Evolutionary conservation across 2,888 invertebrate genomes (phyloP).

Genomic region (Epirrita christyi): DNA sequence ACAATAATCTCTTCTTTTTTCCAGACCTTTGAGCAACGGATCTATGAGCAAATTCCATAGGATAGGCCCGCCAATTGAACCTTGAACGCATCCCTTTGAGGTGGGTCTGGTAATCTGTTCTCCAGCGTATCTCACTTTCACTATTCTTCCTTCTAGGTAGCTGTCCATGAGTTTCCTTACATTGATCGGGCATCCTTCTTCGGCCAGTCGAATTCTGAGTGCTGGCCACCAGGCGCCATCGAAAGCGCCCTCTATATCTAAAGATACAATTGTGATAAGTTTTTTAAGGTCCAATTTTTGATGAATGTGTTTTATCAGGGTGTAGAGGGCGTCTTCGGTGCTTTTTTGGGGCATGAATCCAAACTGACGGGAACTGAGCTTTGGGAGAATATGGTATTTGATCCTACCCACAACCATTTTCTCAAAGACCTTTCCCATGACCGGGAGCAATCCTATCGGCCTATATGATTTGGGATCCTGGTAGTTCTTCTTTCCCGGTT

Average conservation of each 20-base stretch:
- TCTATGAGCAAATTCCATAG: not conserved
- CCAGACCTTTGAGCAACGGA: not conserved
- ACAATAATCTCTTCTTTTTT: not conserved
- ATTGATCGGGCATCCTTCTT: not conserved
- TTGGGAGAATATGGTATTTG: no score
- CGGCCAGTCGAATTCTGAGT: not conserved
- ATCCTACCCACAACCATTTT: no score
- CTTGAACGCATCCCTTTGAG: not conserved
- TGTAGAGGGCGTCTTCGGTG: no score
- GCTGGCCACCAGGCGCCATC: no score
- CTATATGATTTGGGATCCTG: no score
- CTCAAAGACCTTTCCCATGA: not conserved
- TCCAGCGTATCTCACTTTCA: not conserved
- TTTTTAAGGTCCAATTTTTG: no score
- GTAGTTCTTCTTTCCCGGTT: no score
- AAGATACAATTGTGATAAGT: not conserved
- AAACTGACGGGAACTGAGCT: no score
- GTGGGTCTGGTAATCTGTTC: not conserved
- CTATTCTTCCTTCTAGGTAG: not conserved
- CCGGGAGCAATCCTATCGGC: no score
- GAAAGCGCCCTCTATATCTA: no score
- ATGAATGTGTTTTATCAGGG: no score
- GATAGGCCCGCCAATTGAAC: not conserved
- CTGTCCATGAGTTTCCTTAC: not conserved
- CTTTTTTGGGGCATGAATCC: no score